Percentiles rank a stretch among this genome's conserved stretches.
phyloP scores from a whole-genome alignment of 2,797 vertebrate genomes.

The Natrix natrix region DNA sequence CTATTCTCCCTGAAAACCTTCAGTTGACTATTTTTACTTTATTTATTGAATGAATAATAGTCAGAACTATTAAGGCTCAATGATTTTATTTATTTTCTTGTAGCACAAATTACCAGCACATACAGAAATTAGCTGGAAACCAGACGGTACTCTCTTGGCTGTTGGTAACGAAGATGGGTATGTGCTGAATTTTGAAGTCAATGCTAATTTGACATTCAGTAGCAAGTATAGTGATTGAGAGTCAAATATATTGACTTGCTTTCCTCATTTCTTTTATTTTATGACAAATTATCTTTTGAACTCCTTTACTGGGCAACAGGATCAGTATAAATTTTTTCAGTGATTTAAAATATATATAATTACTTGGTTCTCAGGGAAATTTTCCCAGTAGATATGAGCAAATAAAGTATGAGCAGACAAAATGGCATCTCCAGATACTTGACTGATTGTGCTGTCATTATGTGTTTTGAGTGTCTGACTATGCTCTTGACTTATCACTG shows the following conservation, averaged over 20 bases:
- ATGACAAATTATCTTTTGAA: background rate
- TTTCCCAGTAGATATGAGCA: background rate
- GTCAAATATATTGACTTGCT: constrained; percentile 9
- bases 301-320: background rate
- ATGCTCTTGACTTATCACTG: background rate
- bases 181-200: constrained; percentile 55
- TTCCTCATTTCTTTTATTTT: constrained; percentile 14
- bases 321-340: background rate
- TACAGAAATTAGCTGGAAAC: constrained; percentile 95
- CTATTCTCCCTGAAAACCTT: background rate
- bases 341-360: background rate
- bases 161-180: constrained; percentile 98
- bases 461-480: background rate
- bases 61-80: background rate
- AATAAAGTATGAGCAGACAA: background rate
- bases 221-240: background rate
- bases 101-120: constrained; percentile 92
- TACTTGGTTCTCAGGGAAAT: background rate
- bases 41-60: background rate
- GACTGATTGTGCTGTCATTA: too few species aligned
- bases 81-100: constrained; percentile 47
- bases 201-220: background rate
- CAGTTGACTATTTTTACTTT: background rate
- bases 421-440: background rate
- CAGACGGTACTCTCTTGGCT: constrained; percentile 86